Percentiles rank a stretch among this genome's conserved stretches.
Conservation (phyloP, 2,797 vertebrate species). For the Arrhamphus sclerolepis region DNA sequence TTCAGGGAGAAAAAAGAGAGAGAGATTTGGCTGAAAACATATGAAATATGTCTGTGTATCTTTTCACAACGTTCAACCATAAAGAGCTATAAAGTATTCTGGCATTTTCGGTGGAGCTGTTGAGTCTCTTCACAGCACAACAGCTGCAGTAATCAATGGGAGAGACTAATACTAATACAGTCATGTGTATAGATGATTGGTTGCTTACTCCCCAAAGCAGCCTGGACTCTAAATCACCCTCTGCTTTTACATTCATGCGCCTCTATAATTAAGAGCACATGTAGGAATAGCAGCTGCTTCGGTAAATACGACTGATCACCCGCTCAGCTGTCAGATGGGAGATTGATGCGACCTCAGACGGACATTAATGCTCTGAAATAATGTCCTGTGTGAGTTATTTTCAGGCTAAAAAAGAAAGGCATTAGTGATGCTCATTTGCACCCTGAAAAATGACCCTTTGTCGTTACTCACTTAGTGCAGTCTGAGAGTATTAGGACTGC, state of each 20-base stretch:
- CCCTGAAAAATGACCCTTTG: constrained; percentile 14
- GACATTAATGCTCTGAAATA: constrained; percentile 49
- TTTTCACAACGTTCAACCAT: constrained; percentile 5
- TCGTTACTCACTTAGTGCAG: constrained; percentile 14
- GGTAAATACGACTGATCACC: constrained; percentile 42
- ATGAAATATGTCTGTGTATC: constrained; percentile 39
- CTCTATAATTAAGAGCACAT: constrained; percentile 66
- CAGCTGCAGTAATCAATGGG: constrained; percentile 80
- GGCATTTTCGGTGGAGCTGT: constrained; percentile 19
- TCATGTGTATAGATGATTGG: constrained; percentile 81
- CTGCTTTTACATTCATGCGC: constrained; percentile 34
- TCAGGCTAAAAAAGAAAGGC: constrained; percentile 36
- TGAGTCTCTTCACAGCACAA: constrained; percentile 8
- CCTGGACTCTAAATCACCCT: constrained; percentile 77
- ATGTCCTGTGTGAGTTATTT: constrained; percentile 24
- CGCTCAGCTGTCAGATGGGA: constrained; percentile 19
- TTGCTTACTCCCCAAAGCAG: constrained; percentile 50
- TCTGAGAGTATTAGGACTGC: not conserved
- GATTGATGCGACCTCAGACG: constrained; percentile 45
- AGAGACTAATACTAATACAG: constrained; percentile 75
- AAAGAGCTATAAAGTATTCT: constrained; percentile 19
- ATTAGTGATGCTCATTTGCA: constrained; percentile 33
- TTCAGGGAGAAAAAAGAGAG: constrained; percentile 5
- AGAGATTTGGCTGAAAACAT: constrained; percentile 30
- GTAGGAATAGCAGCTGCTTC: constrained; percentile 49